Base-by-base conservation (phyloP, 2,797 vertebrate genomes). In the Heliangelus exortis region DNA sequence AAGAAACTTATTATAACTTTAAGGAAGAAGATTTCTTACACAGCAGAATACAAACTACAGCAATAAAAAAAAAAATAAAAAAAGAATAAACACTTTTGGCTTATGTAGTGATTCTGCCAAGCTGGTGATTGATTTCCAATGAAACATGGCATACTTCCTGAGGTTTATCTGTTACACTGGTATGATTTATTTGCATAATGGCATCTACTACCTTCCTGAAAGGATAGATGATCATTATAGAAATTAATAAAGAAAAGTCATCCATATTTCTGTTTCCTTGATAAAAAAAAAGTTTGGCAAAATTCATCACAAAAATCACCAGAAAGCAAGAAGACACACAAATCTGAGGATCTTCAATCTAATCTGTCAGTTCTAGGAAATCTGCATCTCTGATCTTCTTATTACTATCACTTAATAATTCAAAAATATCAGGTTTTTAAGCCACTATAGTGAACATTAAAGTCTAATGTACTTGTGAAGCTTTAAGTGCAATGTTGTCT, bases 391-490 rank as follows among this genome's bases (percentile, higher is more conserved):
- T 67, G 53, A 67, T 68, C 19, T 48, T 81, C 69, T 86, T 73
- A 47, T 51, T 84, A 58, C 58, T 72, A 26, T 59, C 48, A 67
- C 25, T 11, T 18, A 22, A n/a, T 43, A 93, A 48, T 58, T 90
- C 3, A 92, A 50, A 54, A 63, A 36, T 36, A 65, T 59, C 62
- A 57, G 45, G 17, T 22, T 92, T 95, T 93, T 90, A 83, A 87
- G 66, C 16, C 58, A 72, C 48, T 84, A 66, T 47, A 50, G n/a
- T 68, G 58, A 74, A 84, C 43, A 25, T 96, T 89, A 93, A 93
- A 95, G 84, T 96, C 95, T 93, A 92, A 96, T 78, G 73, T 88
- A 88, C 47, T 76, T 80, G 50, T 92, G 82, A 83, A 96, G 91
- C 2, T 94, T 94, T 92, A 92, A 96, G 73, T 23, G 14, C 25